Percentiles rank a stretch among this genome's conserved stretches.
Evolutionary conservation across 2,888 invertebrate species (phyloP).

Genomic region (Dynastes tityus): DNA sequence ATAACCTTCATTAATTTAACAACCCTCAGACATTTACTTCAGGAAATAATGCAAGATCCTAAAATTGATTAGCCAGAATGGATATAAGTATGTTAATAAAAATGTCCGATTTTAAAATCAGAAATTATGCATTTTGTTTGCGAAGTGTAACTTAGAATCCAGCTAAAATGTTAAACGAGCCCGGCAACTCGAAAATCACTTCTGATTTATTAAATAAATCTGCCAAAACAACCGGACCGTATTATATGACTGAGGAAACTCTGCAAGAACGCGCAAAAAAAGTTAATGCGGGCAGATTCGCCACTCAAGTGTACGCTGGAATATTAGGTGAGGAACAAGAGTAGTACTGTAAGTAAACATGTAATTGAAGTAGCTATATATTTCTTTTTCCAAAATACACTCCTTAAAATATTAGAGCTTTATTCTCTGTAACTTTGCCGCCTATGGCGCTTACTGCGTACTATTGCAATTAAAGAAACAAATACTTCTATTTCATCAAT

Average conservation of each 20-base stretch:
- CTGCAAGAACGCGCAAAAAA: conserved; percentile 50
- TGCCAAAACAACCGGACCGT: conserved; percentile 48
- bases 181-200: not conserved
- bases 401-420: no score
- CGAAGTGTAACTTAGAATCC: not conserved
- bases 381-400: no score
- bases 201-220: not conserved
- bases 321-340: conserved; percentile 51
- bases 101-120: not conserved
- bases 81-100: not conserved
- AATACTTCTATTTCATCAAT: no score
- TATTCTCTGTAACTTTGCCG: no score
- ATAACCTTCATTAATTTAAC: no score
- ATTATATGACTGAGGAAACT: conserved; percentile 55
- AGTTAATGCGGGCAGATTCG: conserved; percentile 51
- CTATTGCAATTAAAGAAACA: no score
- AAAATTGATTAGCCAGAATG: not conserved
- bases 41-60: no score
- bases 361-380: no score
- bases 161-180: not conserved
- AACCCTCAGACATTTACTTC: no score
- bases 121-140: not conserved
- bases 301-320: conserved; percentile 53
- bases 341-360: no score
- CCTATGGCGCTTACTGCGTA: no score